Base-by-base conservation (phyloP, 2,888 invertebrate genomes). In the Synergus itoensis region DNA sequence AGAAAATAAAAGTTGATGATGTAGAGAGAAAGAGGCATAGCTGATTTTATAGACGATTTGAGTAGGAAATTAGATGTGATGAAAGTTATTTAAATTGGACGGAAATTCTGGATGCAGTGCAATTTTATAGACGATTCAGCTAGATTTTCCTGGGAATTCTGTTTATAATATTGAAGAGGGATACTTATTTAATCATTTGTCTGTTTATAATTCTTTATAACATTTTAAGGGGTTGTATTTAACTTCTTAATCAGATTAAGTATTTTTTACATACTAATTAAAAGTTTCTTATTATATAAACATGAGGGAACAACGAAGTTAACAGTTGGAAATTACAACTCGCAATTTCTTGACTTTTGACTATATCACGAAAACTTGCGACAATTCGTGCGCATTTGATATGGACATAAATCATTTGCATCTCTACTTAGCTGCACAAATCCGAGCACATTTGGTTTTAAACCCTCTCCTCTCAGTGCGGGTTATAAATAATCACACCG, bases 1-100 rank as follows among this genome's bases (percentile, higher is more conserved):
- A 73, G 73, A 73, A 73, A 73, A 73, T 73, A 73, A 73, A 73
- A 73, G 48, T 73, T 73, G 73, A 73, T 73, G 53, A 73, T 73
- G 73, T 73, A 73, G 48, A 73, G 48, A 48, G 53, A 73, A 48
- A 69, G 16, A 48, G 16, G 48, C 36, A 40, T 4, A 36, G 73
- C 53, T 57, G 53, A 73, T 57, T 73, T 73, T 73, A 48, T 57
- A n/a, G 48, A 36, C 73, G 73, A 73, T 73, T 73, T 73, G 36
- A 48, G 53, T 36, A 40, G 36, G 53, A 73, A 73, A 73, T 73
- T 73, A 45, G 48, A 21, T 48, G 73, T n/a, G 48, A 73, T 53
- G 53, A 73, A 45, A 28, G 36, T 36, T 65, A n/a, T 36, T 65
- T n/a, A n/a, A 65, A 65, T n/a, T 65, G 64, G 18, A 4, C 40